phyloP scores from a whole-genome alignment of 2,888 invertebrate species.

The Agrotis puta region DNA sequence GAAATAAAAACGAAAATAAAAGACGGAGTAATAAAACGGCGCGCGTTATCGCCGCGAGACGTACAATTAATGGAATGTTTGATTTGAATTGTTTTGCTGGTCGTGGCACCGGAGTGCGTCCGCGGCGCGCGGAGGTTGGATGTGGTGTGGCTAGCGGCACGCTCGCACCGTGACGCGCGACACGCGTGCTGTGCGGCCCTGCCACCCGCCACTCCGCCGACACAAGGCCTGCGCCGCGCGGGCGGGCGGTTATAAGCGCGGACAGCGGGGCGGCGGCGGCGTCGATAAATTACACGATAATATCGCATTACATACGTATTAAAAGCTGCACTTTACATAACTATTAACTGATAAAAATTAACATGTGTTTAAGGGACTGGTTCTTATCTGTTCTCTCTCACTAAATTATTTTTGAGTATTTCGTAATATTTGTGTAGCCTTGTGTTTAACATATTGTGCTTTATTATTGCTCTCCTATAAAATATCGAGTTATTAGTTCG shows the following conservation, averaged over 20 bases:
- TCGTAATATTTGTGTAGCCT: not conserved
- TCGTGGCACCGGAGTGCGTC: constrained; percentile 67
- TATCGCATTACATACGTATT: constrained; percentile 84
- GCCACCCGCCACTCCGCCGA: constrained; percentile 19
- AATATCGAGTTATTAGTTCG: not conserved
- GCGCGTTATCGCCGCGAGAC: constrained; percentile 84
- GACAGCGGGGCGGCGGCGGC: constrained; percentile 75
- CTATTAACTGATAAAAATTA: constrained; percentile 80
- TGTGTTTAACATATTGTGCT: not conserved
- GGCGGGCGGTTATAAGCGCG: constrained; percentile 82
- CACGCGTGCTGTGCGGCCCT: constrained; percentile 55
- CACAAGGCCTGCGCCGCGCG: constrained; percentile 65
- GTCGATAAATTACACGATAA: constrained; percentile 84
- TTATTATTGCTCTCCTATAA: constrained; percentile 12
- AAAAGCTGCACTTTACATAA: constrained; percentile 83
- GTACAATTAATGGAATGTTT: constrained; percentile 87
- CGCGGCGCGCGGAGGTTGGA: constrained; percentile 74
- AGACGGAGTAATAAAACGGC: constrained; percentile 83
- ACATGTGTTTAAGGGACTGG: constrained; percentile 79
- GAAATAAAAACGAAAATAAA: constrained; percentile 88
- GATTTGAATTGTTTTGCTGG: constrained; percentile 77
- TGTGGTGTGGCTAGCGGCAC: constrained; percentile 72
- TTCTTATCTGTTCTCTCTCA: constrained; percentile 65
- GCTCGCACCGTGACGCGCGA: constrained; percentile 44
- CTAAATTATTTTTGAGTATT: constrained; percentile 22